A percentile compares a stretch with the other conserved stretches of the same genome.
These are phyloP conservation scores for Glyptemys insculpta DNA, from an alignment of 2,797 vertebrate genomes.

Conservation along the genomic window DNA sequence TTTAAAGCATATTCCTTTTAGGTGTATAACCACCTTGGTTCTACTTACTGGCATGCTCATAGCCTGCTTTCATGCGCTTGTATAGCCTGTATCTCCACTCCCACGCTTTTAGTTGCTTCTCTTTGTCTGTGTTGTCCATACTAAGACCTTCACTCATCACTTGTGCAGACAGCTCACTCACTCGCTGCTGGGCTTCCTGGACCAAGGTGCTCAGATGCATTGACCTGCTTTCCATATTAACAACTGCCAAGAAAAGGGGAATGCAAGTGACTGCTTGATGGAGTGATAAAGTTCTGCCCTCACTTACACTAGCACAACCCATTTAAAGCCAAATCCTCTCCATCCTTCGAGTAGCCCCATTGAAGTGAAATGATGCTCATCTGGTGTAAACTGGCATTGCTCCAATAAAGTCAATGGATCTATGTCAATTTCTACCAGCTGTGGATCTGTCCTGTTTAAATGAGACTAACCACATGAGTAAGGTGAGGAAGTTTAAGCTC, in stretches of 20 bases:
- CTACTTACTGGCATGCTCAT: slow-evolving; percentile 93
- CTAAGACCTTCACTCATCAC: slow-evolving; percentile 86
- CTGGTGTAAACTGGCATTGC: background rate
- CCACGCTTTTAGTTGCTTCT: slow-evolving; percentile 92
- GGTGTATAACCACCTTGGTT: background rate
- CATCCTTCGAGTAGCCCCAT: background rate
- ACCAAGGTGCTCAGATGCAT: slow-evolving; percentile 87
- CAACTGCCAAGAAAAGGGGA: slow-evolving; percentile 81
- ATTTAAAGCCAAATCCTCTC: background rate
- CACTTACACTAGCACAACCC: rapidly evolving
- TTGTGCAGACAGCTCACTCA: slow-evolving; percentile 87
- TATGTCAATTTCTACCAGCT: background rate
- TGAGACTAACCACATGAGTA: background rate
- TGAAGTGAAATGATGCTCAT: background rate
- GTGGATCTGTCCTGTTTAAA: background rate
- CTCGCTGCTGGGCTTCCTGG: slow-evolving; percentile 90
- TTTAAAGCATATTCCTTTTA: background rate
- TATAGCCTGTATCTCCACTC: slow-evolving; percentile 94
- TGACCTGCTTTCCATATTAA: slow-evolving; percentile 88
- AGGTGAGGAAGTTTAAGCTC: background rate
- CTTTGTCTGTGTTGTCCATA: slow-evolving; percentile 88
- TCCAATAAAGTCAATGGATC: background rate
- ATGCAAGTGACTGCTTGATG: background rate
- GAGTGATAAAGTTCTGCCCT: background rate
- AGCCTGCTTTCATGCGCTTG: slow-evolving; percentile 92